A percentile compares a stretch with the other conserved stretches of the same genome.
phyloP scores from a whole-genome alignment of 35 echinoderm and acorn worm genomes.

The Ophioderma brevispina region DNA sequence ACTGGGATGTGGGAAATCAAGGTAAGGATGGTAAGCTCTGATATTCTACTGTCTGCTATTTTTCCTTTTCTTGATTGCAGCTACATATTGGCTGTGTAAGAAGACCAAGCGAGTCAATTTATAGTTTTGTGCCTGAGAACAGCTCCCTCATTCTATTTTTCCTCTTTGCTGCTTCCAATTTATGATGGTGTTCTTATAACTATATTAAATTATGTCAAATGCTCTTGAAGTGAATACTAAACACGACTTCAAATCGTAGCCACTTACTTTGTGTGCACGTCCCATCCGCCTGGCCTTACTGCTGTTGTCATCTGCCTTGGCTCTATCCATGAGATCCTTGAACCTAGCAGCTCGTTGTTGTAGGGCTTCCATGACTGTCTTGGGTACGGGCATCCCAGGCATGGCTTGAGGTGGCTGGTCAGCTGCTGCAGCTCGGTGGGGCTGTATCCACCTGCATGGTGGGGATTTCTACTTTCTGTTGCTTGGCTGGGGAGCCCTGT shows the following conservation, averaged over 20 bases:
- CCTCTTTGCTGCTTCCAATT: too few species aligned
- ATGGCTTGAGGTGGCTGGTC: neutral
- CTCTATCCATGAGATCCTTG: slow-evolving; percentile 58
- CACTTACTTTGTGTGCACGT: slow-evolving; percentile 81
- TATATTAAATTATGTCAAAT: too few species aligned
- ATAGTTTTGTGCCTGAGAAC: too few species aligned
- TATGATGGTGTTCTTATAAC: too few species aligned
- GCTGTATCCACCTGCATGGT: neutral
- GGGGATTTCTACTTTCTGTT: slow-evolving; percentile 16
- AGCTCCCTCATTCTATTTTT: too few species aligned
- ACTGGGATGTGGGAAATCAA: slow-evolving; percentile 74
- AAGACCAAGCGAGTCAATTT: neutral
- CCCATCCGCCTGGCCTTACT: slow-evolving; percentile 83
- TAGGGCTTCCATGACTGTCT: slow-evolving; percentile 71
- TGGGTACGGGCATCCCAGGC: slow-evolving; percentile 48
- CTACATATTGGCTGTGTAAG: slow-evolving; percentile 76
- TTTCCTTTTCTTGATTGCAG: slow-evolving; percentile 86
- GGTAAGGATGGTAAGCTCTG: slow-evolving; percentile 75
- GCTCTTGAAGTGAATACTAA: too few species aligned
- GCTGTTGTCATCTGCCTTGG: slow-evolving; percentile 72
- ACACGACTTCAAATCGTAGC: neutral
- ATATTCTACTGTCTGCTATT: slow-evolving; percentile 80
- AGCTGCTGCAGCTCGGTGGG: neutral
- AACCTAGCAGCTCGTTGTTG: slow-evolving; percentile 69
- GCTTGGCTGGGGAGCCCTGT: slow-evolving; percentile 7